phyloP scores from a whole-genome alignment of 1,140 invertebrate genomes.

The Atta texana region DNA sequence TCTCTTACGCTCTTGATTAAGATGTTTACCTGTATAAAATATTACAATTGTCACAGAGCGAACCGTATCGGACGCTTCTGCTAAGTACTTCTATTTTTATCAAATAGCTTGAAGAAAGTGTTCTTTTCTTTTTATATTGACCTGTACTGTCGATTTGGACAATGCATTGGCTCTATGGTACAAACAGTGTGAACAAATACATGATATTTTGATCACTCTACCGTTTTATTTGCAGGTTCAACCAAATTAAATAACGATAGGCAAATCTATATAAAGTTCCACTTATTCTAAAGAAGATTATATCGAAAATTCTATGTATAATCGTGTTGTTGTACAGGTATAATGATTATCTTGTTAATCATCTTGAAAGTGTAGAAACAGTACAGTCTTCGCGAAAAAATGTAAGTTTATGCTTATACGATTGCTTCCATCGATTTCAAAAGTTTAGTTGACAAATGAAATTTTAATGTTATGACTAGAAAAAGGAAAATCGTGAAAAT shows the following conservation, averaged over 20 bases:
- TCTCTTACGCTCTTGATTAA: neutral
- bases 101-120: conserved; percentile 32
- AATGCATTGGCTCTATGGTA: conserved; percentile 42
- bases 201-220: conserved; percentile 35
- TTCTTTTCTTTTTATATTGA: conserved; percentile 53
- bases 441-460: conserved; percentile 63
- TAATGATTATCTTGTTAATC: conserved; percentile 49
- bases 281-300: conserved; percentile 30
- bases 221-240: conserved; percentile 11
- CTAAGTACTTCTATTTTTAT: conserved; percentile 69
- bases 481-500: neutral
- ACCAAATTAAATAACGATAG: neutral
- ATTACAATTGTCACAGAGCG: conserved; percentile 58
- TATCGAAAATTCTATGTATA: conserved; percentile 52
- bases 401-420: neutral
- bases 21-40: conserved; percentile 56
- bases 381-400: neutral
- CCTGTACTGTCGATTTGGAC: conserved; percentile 29
- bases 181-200: conserved; percentile 58
- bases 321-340: conserved; percentile 43
- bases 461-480: conserved; percentile 60
- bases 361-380: conserved; percentile 27
- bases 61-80: conserved; percentile 33
- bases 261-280: conserved; percentile 41
- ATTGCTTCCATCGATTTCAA: conserved; percentile 53